phyloP scores from a whole-genome alignment of 1,140 invertebrate genomes.

The Panagrolaimus sp. region DNA sequence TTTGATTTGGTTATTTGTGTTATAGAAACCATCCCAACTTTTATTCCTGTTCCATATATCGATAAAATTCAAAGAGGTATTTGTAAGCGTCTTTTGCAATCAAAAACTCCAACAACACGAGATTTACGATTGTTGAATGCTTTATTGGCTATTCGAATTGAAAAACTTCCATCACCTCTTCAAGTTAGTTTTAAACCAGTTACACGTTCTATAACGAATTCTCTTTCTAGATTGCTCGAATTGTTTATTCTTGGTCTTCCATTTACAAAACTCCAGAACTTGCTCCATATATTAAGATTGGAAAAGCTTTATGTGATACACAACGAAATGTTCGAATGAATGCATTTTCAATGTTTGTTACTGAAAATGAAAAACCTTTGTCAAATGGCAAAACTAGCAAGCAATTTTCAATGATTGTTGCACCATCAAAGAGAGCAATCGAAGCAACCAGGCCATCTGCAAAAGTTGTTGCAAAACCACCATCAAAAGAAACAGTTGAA shows the following conservation, averaged over 20 bases:
- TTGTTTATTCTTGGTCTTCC: neutral
- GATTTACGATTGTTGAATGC: constrained; percentile 7
- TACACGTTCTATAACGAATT: neutral
- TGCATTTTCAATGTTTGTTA: too few species aligned
- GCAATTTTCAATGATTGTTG: too few species aligned
- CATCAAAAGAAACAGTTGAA: too few species aligned
- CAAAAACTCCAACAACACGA: neutral
- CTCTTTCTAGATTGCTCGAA: neutral
- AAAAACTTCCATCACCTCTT: neutral
- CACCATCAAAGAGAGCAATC: too few species aligned
- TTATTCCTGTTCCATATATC: neutral
- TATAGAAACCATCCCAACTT: neutral
- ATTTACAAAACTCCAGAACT: neutral
- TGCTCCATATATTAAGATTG: neutral
- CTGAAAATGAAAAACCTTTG: too few species aligned
- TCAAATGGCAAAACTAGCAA: too few species aligned
- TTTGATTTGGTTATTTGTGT: neutral
- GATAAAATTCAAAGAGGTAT: neutral
- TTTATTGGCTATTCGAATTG: neutral
- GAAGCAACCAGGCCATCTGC: too few species aligned
- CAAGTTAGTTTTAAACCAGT: neutral
- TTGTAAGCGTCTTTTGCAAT: neutral
- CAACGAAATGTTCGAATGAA: too few species aligned
- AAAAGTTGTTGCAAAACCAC: too few species aligned
- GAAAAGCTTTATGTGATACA: neutral